Base-by-base conservation (phyloP, 2,113 vertebrate genomes). In the Nerophis lumbriciformis region DNA sequence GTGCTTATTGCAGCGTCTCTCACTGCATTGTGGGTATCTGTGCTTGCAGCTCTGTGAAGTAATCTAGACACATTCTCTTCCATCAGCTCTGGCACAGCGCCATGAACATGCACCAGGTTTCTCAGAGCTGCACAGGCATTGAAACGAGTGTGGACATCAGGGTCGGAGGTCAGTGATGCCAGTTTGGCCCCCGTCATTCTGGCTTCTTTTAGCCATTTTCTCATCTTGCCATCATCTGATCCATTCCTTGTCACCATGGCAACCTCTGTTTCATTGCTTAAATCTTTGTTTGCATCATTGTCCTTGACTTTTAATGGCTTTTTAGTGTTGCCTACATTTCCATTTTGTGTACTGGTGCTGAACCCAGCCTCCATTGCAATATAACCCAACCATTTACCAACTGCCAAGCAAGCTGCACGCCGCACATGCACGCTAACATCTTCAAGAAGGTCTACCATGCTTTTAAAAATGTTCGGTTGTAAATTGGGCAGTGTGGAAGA, bases 361-460 rank as follows among this genome's bases (percentile, higher is more conserved):
- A 65, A 59, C 19, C 49, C 37, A 7, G 60, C 55, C 47, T 72
- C 63, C 39, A 38, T 66, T 14, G 63, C 78, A 12, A 88, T 69
- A 36, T 63, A 61, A 16, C 82, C 87, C 54, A 91, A 66, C 88
- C 90, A 91, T 62, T 77, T 91, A 6, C 86, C 88, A 2, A 86
- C 85, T 0, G 88, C 76, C 63, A 78, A 70, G 76, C 88, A 90
- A 19, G 86, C 84, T 4, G 48, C 61, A 15, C 84, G 77, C 4
- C 88, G 85, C 35, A 91, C 88, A 5, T 75, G 54, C 9, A 76
- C 14, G 28, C 73, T 79, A 8, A 78, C 60, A 66, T 91, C 90
- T 6, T 45, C 59, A 4, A 91, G 80, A 60, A 66, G 73, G 21
- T 66, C 72, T n/a, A 83, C 76, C 72, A 90, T 52, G 54, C 73